These are phyloP conservation scores for Brachypteracias leptosomus DNA, from an alignment of 2,113 vertebrate species.

Conservation along the genomic window DNA sequence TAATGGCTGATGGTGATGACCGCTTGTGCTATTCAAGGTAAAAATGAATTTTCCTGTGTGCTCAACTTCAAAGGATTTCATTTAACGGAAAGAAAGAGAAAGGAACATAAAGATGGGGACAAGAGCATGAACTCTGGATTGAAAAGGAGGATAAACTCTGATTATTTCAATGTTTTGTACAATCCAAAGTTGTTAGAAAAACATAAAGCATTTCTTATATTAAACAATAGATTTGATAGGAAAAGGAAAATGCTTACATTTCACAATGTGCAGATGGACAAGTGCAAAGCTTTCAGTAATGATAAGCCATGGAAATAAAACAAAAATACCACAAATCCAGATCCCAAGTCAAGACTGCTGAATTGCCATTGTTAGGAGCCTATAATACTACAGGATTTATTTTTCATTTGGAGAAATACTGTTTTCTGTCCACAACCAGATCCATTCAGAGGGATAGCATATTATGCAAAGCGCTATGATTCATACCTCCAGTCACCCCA, in stretches of 20 bases:
- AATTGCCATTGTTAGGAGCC: background rate
- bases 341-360: background rate
- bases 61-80: slow-evolving; percentile 34
- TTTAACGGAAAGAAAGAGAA: slow-evolving; percentile 6
- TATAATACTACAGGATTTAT: background rate
- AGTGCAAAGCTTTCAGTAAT: slow-evolving; percentile 28
- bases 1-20: slow-evolving; percentile 49
- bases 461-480: slow-evolving; percentile 12
- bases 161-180: slow-evolving; percentile 58
- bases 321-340: background rate
- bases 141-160: slow-evolving; percentile 60
- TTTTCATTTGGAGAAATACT: slow-evolving; percentile 41
- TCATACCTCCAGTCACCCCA: background rate
- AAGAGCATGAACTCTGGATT: slow-evolving; percentile 35
- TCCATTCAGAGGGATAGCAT: background rate
- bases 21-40: slow-evolving; percentile 51
- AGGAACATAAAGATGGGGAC: background rate
- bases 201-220: slow-evolving; percentile 48
- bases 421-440: slow-evolving; percentile 4
- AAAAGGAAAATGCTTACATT: slow-evolving; percentile 21
- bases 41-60: slow-evolving; percentile 24
- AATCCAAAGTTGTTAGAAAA: slow-evolving; percentile 56
- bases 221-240: slow-evolving; percentile 14
- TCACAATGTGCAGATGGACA: slow-evolving; percentile 36
- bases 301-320: slow-evolving; percentile 26